Evolutionary conservation across 2,888 invertebrate genomes (phyloP), one percentile per base, ranked within the genome.

Genomic region (Lordiphosa fenestrarum): DNA sequence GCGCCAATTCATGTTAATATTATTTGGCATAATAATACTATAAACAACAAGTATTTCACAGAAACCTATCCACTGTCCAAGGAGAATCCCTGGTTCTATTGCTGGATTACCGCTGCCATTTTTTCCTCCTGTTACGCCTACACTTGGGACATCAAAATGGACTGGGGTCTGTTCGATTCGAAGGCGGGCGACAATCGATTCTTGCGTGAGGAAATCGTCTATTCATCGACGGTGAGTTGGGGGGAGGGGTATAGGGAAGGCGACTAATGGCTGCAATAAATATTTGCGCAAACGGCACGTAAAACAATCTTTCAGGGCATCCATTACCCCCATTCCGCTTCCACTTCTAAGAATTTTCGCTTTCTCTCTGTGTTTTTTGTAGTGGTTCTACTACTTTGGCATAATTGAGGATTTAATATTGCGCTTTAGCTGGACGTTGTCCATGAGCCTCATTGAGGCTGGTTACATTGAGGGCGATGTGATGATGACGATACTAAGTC

Each of bases 91-190:
- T 94, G 91, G 88, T 91, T 94, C 71, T 93, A 92, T 85, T 90
- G 94, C 58, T 95, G 94, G 94, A 92, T 96, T 54, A 90, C 91
- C 12, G 90, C 93, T 0, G 91, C 92, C 84, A 89, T 95, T 33
- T 89, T 94, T 58, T 94, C 93, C 73, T 94, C 95, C 3, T 92
- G 93, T 67, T 96, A 95, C 88, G 94, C 95, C 4, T 95, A 95
- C 87, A 92, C 93, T 21, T 96, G 96, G 96, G 96, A 96, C 88
- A 93, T 96, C 53, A 94, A 94, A 90, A 95, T 96, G 95, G 96
- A 96, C 91, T 96, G 96, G 96, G 95, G 95, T 5, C 90, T 95
- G 40, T 92, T 95, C 81, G 95, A 95, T 88, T 91, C 92, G 64
- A 92, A 92, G 70, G 92, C 94, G 10, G 94, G 94, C n/a, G 94